phyloP scores from a whole-genome alignment of 2,888 invertebrate genomes.

The Strigamia maritima region DNA sequence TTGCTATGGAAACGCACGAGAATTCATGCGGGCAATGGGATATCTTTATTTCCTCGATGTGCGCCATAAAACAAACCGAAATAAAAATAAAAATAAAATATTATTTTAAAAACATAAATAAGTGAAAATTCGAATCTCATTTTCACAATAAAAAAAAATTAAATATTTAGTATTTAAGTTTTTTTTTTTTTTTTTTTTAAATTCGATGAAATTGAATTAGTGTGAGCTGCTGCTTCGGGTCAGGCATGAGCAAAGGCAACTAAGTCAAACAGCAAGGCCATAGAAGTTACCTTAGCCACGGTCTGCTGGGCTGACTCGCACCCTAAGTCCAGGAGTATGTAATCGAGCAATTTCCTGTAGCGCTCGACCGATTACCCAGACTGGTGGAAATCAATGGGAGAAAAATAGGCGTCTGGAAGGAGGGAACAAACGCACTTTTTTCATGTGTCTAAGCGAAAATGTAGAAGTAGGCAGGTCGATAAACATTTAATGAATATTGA shows the following conservation, averaged over 20 bases:
- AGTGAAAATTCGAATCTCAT: background rate
- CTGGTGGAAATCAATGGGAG: slow-evolving; percentile 10
- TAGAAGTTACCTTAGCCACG: slow-evolving; percentile 37
- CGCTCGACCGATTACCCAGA: slow-evolving; percentile 1
- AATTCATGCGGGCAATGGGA: background rate
- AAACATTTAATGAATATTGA: background rate
- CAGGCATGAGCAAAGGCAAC: slow-evolving; percentile 11
- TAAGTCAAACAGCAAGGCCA: slow-evolving; percentile 37
- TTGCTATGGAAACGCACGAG: background rate
- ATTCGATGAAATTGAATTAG: background rate
- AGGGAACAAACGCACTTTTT: background rate
- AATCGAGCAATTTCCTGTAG: background rate
- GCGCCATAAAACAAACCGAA: background rate
- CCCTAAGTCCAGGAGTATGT: slow-evolving; percentile 28
- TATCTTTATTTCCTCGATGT: background rate
- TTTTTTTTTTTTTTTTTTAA: background rate
- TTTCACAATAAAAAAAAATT: background rate
- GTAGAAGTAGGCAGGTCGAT: background rate
- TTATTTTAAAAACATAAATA: background rate
- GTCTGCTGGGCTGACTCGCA: slow-evolving; percentile 17
- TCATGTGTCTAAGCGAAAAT: background rate
- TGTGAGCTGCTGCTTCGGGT: background rate
- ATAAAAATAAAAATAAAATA: background rate
- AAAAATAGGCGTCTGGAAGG: background rate
- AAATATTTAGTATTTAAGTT: background rate